phyloP scores from a whole-genome alignment of 2,797 vertebrate species.

The Pangasius sanitwongsei region DNA sequence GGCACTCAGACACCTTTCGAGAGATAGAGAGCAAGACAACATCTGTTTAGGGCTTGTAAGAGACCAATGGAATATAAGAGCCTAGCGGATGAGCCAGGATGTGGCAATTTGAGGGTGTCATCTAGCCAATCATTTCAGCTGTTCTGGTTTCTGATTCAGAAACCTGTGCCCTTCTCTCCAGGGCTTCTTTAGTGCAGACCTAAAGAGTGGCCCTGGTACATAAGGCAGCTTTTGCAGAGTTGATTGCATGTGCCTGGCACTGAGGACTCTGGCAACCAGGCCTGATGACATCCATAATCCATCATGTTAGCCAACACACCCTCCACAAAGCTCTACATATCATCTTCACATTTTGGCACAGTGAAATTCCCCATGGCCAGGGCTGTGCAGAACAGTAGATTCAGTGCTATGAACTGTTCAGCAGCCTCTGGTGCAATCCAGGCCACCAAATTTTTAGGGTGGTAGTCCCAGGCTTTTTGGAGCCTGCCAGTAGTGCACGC shows the following conservation, averaged over 20 bases:
- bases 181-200: background rate
- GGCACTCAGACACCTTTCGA: background rate
- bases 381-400: too few species aligned
- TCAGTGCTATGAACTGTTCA: too few species aligned
- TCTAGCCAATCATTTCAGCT: background rate
- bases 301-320: background rate
- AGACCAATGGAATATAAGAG: background rate
- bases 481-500: background rate
- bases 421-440: background rate
- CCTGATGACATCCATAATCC: background rate
- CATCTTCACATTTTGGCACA: background rate
- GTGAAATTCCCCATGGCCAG: too few species aligned
- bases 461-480: background rate
- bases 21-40: background rate
- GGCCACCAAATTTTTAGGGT: background rate
- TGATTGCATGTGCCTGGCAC: background rate
- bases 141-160: background rate
- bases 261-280: background rate
- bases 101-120: background rate
- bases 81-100: background rate
- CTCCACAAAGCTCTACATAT: background rate
- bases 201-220: background rate
- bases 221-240: background rate
- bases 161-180: background rate
- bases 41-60: background rate